Conservation (phyloP, 2,888 invertebrate genomes). For the Apodemia duryi region DNA sequence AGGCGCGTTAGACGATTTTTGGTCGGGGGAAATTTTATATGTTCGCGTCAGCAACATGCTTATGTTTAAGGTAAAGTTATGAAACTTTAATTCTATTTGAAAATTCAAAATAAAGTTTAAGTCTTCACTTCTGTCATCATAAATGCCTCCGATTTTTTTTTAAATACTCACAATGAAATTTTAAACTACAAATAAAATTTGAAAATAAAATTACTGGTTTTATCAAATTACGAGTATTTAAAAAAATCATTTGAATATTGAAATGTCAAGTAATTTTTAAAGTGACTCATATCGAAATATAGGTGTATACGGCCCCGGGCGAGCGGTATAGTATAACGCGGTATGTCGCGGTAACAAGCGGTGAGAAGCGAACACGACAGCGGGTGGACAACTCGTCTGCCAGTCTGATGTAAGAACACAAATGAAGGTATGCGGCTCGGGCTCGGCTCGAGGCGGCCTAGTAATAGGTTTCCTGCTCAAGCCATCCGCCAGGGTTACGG, state of each 20-base stretch:
- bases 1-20: no score
- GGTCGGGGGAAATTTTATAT: no score
- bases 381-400: constrained; percentile 64
- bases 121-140: no score
- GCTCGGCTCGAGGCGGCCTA: constrained; percentile 70
- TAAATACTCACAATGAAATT: no score
- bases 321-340: constrained; percentile 24
- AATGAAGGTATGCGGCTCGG: constrained; percentile 63
- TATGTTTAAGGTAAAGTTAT: no score
- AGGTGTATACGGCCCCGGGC: not conserved
- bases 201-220: not conserved
- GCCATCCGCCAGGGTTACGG: constrained; percentile 98
- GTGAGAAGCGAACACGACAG: constrained; percentile 73
- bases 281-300: not conserved
- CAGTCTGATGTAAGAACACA: constrained; percentile 67
- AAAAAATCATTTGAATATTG: not conserved
- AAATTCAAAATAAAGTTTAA: no score
- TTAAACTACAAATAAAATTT: no score
- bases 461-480: constrained; percentile 99
- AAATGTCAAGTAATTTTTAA: not conserved
- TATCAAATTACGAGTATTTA: not conserved
- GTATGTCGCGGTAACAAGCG: constrained; percentile 63
- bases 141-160: not conserved
- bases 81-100: no score
- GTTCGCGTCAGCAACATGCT: no score